phyloP scores from a whole-genome alignment of 2,113 vertebrate genomes.

The Parotia lawesii region DNA sequence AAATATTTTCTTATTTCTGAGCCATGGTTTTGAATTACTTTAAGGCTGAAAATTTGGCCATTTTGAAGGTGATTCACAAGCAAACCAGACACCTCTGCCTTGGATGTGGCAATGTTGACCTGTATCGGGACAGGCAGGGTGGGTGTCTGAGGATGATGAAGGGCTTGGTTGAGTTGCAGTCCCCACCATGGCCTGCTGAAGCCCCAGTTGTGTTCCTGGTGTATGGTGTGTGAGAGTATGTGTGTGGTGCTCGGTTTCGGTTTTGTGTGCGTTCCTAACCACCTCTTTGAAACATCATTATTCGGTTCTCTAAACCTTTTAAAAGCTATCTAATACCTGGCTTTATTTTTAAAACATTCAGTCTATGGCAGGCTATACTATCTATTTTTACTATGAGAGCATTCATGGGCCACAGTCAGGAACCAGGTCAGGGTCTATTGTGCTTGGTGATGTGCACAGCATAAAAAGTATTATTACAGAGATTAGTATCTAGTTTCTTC shows the following conservation, averaged over 20 bases:
- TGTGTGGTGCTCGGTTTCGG: rapidly evolving
- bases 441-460: neutral
- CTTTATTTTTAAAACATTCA: neutral
- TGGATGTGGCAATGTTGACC: neutral
- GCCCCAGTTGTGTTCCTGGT: neutral
- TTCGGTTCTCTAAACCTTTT: neutral
- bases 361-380: neutral
- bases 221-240: too few relatives aligned
- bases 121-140: rapidly evolving
- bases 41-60: neutral
- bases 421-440: neutral
- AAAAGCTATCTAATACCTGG: neutral
- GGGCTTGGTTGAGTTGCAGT: neutral
- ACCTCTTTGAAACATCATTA: neutral
- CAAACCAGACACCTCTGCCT: neutral
- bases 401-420: neutral
- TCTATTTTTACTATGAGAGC: neutral
- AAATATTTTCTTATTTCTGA: neutral
- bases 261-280: rapidly evolving
- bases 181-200: neutral
- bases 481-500: neutral
- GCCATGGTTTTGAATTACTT: neutral
- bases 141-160: neutral
- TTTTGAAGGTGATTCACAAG: neutral
- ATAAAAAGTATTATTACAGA: neutral